Percentiles rank a stretch among this genome's conserved stretches.
These are phyloP conservation scores for Boulengeromyrus knoepffleri DNA, from an alignment of 2,113 vertebrate species.

Conservation along the genomic window DNA sequence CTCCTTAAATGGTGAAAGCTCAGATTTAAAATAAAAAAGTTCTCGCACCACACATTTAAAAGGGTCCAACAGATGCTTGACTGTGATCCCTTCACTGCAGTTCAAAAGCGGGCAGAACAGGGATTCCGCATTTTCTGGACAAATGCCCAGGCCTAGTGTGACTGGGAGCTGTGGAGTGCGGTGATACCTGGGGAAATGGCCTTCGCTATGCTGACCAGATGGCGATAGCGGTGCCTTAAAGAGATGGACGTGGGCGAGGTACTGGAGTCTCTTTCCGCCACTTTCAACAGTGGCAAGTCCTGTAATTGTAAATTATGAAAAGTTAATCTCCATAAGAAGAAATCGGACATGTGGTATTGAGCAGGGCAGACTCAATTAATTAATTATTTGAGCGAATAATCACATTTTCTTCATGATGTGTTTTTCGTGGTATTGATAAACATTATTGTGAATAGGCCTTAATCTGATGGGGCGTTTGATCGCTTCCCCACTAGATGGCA, in stretches of 20 bases:
- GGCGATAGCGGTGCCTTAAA: not conserved
- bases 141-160: not conserved
- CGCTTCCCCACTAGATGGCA: slow-evolving; percentile 29
- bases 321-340: not conserved
- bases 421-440: too few species aligned
- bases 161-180: not conserved
- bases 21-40: not conserved
- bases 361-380: not conserved
- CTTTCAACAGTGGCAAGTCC: not conserved
- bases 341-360: not conserved
- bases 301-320: not conserved
- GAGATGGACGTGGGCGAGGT: not conserved
- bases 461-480: not conserved
- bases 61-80: not conserved
- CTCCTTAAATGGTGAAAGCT: not conserved
- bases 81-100: not conserved
- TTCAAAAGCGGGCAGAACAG: not conserved
- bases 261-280: not conserved
- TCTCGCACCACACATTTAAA: not conserved
- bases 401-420: not conserved
- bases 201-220: not conserved
- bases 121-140: not conserved
- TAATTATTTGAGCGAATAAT: not conserved
- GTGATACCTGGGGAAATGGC: not conserved
- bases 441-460: not conserved